Evolutionary conservation across 2,888 invertebrate genomes (phyloP), one percentile per base, ranked within the genome.

Genomic region (Apomyelois bistriatella): DNA sequence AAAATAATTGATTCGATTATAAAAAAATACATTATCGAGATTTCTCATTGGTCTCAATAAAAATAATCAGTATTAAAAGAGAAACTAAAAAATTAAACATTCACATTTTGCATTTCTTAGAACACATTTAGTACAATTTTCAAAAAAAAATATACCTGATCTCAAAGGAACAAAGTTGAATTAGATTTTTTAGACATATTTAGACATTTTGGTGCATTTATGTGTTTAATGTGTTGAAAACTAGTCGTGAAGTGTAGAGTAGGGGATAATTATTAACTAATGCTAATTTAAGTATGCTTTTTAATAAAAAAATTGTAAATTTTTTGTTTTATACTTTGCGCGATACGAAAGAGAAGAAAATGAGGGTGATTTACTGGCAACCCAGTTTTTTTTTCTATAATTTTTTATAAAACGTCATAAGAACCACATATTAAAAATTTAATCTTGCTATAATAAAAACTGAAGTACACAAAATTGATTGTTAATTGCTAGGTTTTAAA

Each of bases 101-200:
- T 42, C 35, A 36, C 43, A 43, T 22, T n/a, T 53, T 54, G 54
- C 55, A 50, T 53, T 56, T 53, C n/a, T 36, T 51, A 48, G 61
- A 57, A 66, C 61, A 59, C 65, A 64, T 5, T 2, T 67, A 66
- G 64, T 59, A 52, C 58, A 52, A 61, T 42, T 58, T 63, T 13
- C 57, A 58, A 60, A 62, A 64, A 57, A 55, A 57, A 62, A 5
- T 5, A 38, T 54, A 28, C 30, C 64, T 76, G 82, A 81, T 82
- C 82, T 82, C 82, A 79, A 65, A 68, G 58, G 78, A 79, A 81
- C 79, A 82, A 80, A 70, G 61, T 68, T 67, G 28, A 15, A 22
- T 10, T 49, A 30, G 15, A 38, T 49, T 38, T 49, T 49, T 32
- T 50, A 40, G 28, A 40, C 30, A 32, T 37, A 3, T 8, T n/a